Percentiles rank a stretch among this genome's conserved stretches.
Conservation (phyloP, 2,888 invertebrate species). For the Timema cristinae region DNA sequence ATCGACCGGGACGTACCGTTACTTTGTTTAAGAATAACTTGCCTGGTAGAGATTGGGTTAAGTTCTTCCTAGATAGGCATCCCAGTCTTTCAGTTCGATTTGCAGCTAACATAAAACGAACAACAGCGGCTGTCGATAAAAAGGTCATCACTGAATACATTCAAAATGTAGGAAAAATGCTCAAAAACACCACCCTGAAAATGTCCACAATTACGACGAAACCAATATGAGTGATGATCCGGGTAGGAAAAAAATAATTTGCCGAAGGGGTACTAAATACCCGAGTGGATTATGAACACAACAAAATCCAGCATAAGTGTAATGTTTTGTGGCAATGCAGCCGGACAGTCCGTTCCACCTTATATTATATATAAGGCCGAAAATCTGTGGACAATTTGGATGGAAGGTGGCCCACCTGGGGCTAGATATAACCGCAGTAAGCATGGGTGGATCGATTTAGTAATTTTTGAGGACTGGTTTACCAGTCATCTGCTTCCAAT, state of each 20-base stretch:
- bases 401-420: not conserved
- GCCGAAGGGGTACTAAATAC: too few relatives aligned
- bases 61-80: too few relatives aligned
- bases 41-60: too few relatives aligned
- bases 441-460: not conserved
- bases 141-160: constrained; percentile 33
- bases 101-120: not conserved
- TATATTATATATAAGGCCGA: not conserved
- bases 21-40: too few relatives aligned
- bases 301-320: too few relatives aligned
- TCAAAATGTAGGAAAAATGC: constrained; percentile 29
- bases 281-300: too few relatives aligned
- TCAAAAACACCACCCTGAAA: constrained; percentile 32
- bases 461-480: not conserved
- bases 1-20: too few relatives aligned
- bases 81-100: too few relatives aligned
- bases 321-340: too few relatives aligned
- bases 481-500: too few relatives aligned
- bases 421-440: not conserved
- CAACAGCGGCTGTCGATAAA: constrained; percentile 19
- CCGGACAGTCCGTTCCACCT: not conserved
- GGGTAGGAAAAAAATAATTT: constrained; percentile 24
- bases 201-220: constrained; percentile 41
- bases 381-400: not conserved
- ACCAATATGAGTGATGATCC: constrained; percentile 42